These are phyloP conservation scores for Caenorhabditis tropicalis DNA, from an alignment of 1,140 invertebrate species.

Conservation along the genomic window DNA sequence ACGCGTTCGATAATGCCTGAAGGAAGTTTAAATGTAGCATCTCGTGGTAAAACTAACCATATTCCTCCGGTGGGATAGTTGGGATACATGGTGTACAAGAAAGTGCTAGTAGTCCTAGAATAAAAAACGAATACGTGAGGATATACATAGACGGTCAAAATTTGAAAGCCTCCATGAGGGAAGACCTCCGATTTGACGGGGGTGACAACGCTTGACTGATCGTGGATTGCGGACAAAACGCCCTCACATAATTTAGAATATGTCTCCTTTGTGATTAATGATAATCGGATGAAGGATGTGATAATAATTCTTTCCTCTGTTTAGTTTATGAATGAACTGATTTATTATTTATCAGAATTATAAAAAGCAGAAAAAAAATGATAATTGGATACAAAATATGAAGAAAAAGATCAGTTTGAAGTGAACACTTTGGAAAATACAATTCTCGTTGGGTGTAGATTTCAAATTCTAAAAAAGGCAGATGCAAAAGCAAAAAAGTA, in stretches of 20 bases:
- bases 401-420: conserved; percentile 28
- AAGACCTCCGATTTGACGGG: neutral
- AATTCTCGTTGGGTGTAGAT: conserved; percentile 17
- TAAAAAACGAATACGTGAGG: conserved; percentile 36
- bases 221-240: neutral
- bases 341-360: neutral
- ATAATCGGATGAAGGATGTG: neutral
- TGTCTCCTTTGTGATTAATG: conserved; percentile 24
- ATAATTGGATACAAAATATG: neutral
- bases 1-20: conserved; percentile 6
- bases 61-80: neutral
- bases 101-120: neutral
- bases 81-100: neutral
- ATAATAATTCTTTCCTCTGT: neutral
- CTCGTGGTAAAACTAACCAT: neutral
- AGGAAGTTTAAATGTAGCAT: neutral
- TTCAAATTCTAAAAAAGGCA: conserved; percentile 7
- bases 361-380: neutral
- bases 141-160: conserved; percentile 34
- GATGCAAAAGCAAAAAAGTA: neutral
- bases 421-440: conserved; percentile 39
- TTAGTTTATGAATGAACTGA: neutral
- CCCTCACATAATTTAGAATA: conserved; percentile 3
- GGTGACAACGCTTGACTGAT: conserved; percentile 26
- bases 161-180: conserved; percentile 26